A percentile compares a stretch with the other conserved stretches of the same genome.
Evolutionary conservation across 2,797 vertebrate genomes (phyloP).

Genomic region (Platalea minor): DNA sequence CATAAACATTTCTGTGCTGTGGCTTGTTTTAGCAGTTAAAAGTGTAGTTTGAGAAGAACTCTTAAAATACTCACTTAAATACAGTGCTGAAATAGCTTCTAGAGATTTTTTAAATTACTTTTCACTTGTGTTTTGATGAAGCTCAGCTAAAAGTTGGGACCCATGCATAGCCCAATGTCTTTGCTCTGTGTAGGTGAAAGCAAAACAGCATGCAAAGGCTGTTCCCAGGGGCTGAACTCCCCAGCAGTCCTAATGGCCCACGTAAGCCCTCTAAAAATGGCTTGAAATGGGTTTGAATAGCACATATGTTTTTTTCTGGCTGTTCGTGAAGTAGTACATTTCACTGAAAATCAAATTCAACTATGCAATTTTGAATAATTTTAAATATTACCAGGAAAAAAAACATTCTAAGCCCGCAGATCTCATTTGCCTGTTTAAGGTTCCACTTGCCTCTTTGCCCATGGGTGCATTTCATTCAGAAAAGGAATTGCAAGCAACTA

Average conservation of each 20-base stretch:
- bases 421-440: neutral
- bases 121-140: neutral
- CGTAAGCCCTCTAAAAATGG: neutral
- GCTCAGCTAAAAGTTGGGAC: neutral
- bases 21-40: neutral
- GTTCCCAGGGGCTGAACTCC: neutral
- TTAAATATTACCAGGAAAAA: neutral
- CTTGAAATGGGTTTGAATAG: neutral
- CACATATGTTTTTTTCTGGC: neutral
- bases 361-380: neutral
- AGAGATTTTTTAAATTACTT: neutral
- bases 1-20: neutral
- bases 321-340: neutral
- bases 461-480: neutral
- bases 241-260: neutral
- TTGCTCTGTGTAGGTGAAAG: neutral
- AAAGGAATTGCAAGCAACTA: neutral
- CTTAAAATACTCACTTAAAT: neutral
- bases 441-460: neutral
- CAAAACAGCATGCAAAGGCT: neutral
- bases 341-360: slow-evolving; percentile 8
- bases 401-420: neutral
- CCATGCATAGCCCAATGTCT: neutral
- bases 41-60: neutral
- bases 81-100: neutral